These are phyloP conservation scores for Emys orbicularis DNA, from an alignment of 2,797 vertebrate genomes.

Conservation along the genomic window DNA sequence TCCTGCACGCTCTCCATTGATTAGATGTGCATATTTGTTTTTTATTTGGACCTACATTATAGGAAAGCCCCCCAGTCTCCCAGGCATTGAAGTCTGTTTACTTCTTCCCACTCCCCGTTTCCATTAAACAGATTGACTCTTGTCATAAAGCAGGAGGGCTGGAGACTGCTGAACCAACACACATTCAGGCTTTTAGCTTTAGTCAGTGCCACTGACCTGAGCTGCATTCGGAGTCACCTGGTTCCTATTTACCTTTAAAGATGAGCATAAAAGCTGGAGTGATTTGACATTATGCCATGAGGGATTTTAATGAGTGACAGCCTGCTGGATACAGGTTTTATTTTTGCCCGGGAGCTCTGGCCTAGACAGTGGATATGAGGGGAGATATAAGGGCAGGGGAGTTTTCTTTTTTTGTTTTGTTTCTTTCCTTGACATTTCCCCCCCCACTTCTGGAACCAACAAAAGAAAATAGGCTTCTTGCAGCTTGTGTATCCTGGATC, in stretches of 20 bases:
- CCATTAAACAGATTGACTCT: rapidly evolving
- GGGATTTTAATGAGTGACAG: background rate
- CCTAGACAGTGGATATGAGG: background rate
- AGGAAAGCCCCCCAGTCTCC: rapidly evolving
- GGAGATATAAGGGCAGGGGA: rapidly evolving
- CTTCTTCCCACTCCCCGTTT: background rate
- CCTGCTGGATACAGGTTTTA: rapidly evolving
- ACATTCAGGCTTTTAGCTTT: background rate
- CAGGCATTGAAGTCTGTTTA: background rate
- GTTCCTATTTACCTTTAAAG: background rate
- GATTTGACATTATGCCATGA: rapidly evolving
- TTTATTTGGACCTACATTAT: background rate
- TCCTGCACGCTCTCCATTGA: background rate
- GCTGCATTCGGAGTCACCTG: rapidly evolving
- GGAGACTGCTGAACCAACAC: slow-evolving; percentile 2
- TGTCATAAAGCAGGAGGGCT: rapidly evolving
- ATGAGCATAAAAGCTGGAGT: rapidly evolving
- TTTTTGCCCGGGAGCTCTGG: rapidly evolving
- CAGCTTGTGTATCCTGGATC: background rate
- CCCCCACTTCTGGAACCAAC: rapidly evolving
- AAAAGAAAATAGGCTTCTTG: background rate
- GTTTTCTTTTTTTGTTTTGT: rapidly evolving
- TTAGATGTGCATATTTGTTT: rapidly evolving
- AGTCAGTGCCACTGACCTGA: background rate
- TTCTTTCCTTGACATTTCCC: background rate